These are phyloP conservation scores for Ylistrum balloti DNA, from an alignment of 1,140 invertebrate species.

Conservation along the genomic window DNA sequence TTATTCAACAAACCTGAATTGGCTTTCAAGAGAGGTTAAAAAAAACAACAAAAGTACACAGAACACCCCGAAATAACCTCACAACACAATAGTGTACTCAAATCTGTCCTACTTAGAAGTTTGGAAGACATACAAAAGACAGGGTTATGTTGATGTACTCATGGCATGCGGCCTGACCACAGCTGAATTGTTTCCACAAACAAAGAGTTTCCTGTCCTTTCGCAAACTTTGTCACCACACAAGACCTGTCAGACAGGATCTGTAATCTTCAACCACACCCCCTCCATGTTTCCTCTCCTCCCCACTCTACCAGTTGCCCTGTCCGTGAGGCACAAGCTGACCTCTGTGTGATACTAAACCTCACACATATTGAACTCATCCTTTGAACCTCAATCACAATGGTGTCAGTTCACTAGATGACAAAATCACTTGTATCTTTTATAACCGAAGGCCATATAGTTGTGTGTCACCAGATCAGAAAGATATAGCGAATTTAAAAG, in stretches of 20 bases:
- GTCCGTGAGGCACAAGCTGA: background rate
- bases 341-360: background rate
- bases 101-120: too few species aligned
- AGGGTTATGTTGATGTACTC: background rate
- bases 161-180: too few species aligned
- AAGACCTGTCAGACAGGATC: conserved; percentile 6
- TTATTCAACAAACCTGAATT: too few species aligned
- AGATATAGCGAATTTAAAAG: background rate
- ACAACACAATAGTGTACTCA: background rate
- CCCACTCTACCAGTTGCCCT: background rate
- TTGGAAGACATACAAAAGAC: background rate
- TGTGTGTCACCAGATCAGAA: background rate
- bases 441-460: background rate
- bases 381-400: background rate
- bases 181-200: too few species aligned
- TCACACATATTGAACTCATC: background rate
- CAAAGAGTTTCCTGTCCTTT: too few species aligned
- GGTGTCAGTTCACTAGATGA: background rate
- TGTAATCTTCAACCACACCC: background rate
- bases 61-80: background rate
- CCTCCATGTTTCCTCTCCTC: background rate
- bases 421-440: background rate
- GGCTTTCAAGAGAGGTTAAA: too few species aligned
- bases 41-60: too few species aligned
- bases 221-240: background rate